These are phyloP conservation scores for Urechis unicinctus DNA, from an alignment of 2,888 invertebrate genomes.

Conservation along the genomic window DNA sequence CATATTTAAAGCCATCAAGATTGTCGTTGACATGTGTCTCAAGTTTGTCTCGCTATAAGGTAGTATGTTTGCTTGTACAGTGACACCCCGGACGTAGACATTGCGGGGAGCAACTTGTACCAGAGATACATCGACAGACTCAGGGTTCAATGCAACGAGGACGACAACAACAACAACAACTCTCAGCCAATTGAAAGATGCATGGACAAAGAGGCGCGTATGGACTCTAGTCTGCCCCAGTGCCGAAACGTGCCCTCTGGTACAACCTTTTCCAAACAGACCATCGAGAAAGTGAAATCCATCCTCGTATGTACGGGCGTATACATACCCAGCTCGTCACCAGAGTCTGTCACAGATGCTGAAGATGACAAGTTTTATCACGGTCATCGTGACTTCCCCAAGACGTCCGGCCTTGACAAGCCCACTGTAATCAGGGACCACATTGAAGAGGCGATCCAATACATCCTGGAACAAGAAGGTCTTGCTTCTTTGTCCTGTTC, in stretches of 20 bases:
- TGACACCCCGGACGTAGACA: constrained; percentile 48
- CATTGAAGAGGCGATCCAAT: constrained; percentile 36
- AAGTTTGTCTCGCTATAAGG: no score
- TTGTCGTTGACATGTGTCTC: no score
- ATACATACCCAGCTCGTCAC: constrained; percentile 28
- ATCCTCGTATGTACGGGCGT: constrained; percentile 47
- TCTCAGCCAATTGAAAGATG: no score
- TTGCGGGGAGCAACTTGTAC: constrained; percentile 48
- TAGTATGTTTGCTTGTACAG: constrained; percentile 30
- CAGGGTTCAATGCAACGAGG: constrained; percentile 18
- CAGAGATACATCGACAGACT: constrained; percentile 35
- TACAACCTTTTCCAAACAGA: constrained; percentile 33
- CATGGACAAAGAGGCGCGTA: constrained; percentile 20
- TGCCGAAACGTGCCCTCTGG: constrained; percentile 38
- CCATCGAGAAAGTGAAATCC: constrained; percentile 36
- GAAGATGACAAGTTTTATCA: constrained; percentile 29
- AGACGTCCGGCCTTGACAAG: constrained; percentile 35
- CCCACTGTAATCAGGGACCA: constrained; percentile 37
- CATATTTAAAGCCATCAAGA: no score
- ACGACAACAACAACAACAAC: constrained; percentile 7
- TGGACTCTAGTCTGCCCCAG: no score
- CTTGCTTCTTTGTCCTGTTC: no score
- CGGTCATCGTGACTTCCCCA: constrained; percentile 44
- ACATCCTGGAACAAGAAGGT: constrained; percentile 37
- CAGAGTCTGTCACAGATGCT: constrained; percentile 18